Evolutionary conservation across 2,113 vertebrate species (phyloP).

Genomic region (Channa maculata): DNA sequence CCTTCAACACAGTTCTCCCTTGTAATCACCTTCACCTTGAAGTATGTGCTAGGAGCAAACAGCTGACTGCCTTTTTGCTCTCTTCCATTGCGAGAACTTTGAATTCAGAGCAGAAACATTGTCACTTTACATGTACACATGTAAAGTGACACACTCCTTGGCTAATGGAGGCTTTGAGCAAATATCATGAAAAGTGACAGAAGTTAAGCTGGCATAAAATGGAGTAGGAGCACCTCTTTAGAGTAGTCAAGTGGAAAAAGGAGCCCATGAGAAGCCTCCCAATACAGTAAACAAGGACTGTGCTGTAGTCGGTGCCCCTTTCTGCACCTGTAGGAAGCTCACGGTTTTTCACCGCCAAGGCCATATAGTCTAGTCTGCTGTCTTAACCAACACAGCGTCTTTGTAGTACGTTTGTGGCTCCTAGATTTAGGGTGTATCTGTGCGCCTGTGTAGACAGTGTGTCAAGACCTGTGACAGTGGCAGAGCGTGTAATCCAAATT

Average conservation of each 20-base stretch:
- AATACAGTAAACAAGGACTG: slow-evolving; percentile 20
- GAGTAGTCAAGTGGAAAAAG: slow-evolving; percentile 45
- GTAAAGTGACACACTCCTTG: too few species aligned
- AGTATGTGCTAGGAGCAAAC: slow-evolving; percentile 38
- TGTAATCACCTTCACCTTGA: slow-evolving; percentile 51
- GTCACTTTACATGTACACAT: slow-evolving; percentile 22
- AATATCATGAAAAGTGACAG: slow-evolving; percentile 19
- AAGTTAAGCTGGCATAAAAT: too few species aligned
- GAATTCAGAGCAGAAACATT: slow-evolving; percentile 27
- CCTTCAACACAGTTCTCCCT: slow-evolving; percentile 35
- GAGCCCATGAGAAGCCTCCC: slow-evolving; percentile 69
- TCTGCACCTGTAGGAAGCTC: slow-evolving; percentile 55
- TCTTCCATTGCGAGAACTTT: slow-evolving; percentile 30
- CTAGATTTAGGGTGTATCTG: slow-evolving; percentile 28
- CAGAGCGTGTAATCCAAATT: slow-evolving; percentile 25
- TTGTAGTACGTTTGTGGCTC: slow-evolving; percentile 40
- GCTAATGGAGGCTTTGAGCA: slow-evolving; percentile 43
- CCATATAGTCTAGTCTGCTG: slow-evolving; percentile 64
- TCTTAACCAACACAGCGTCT: slow-evolving; percentile 65
- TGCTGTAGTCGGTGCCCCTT: slow-evolving; percentile 51
- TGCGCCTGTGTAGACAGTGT: slow-evolving; percentile 27
- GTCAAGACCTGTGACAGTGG: slow-evolving; percentile 12
- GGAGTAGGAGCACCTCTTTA: slow-evolving; percentile 24
- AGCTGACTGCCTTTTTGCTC: slow-evolving; percentile 69
- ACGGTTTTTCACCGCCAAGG: slow-evolving; percentile 71